Conservation (phyloP, 2,888 invertebrate species). For the Hyles lineata region DNA sequence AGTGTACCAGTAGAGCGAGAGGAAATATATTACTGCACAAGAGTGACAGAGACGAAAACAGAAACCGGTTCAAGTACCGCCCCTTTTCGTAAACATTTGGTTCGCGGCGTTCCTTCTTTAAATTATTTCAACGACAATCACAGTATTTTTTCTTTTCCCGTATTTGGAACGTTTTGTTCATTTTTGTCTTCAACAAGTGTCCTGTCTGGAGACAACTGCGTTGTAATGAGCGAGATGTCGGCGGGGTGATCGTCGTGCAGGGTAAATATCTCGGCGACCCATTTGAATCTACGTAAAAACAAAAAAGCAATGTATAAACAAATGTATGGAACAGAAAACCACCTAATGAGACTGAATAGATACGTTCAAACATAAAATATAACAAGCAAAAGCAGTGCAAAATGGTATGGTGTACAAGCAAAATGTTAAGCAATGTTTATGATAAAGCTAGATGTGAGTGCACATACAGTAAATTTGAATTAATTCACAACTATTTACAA, state of each 20-base stretch:
- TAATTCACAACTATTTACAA: neutral
- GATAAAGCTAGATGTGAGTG: conserved; percentile 20
- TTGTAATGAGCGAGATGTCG: conserved; percentile 43
- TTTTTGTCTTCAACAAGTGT: conserved; percentile 45
- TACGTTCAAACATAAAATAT: conserved; percentile 27
- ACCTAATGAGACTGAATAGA: conserved; percentile 65
- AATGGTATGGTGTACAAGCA: conserved; percentile 28
- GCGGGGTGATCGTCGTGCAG: conserved; percentile 53
- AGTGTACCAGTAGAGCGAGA: no score
- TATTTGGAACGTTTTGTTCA: conserved; percentile 30
- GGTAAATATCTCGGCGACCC: conserved; percentile 70
- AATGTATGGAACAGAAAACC: conserved; percentile 16
- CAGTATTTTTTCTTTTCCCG: conserved; percentile 47
- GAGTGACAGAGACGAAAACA: no score
- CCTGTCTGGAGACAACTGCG: conserved; percentile 52
- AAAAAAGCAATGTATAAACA: conserved; percentile 36
- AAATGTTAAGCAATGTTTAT: conserved; percentile 32
- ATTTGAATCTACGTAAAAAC: conserved; percentile 72
- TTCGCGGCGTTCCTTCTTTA: neutral
- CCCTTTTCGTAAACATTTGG: no score
- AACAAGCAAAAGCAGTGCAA: conserved; percentile 31
- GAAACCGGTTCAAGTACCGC: no score
- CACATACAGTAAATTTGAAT: conserved; percentile 10
- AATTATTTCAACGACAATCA: conserved; percentile 35
- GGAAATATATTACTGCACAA: no score